Percentiles rank a stretch among this genome's conserved stretches.
These are phyloP conservation scores for Lepidurus arcticus DNA, from an alignment of 1,140 invertebrate species.

Conservation along the genomic window DNA sequence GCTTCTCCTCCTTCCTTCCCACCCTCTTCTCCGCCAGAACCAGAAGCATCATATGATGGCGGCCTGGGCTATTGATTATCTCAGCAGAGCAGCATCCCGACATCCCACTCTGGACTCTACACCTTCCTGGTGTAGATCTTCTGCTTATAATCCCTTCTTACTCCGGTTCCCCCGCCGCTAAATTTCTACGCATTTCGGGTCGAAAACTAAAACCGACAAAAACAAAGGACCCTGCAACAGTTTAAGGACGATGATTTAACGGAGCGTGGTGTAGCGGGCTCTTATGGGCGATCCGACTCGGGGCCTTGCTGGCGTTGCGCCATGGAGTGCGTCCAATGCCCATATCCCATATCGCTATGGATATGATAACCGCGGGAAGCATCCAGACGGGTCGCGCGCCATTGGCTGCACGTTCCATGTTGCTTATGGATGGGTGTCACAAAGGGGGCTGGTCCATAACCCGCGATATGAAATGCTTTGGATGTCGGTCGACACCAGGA, in stretches of 20 bases:
- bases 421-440: constrained; percentile 12
- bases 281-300: neutral
- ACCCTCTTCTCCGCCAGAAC: neutral
- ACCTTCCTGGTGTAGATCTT: neutral
- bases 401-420: constrained; percentile 16
- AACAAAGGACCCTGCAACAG: no score
- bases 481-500: neutral
- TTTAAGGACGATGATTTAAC: no score
- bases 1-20: neutral
- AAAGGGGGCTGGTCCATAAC: constrained; percentile 2
- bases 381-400: neutral
- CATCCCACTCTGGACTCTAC: neutral
- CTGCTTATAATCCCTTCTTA: neutral
- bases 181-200: neutral
- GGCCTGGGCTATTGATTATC: constrained; percentile 21
- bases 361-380: constrained; percentile 14
- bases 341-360: constrained; percentile 19
- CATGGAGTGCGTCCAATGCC: constrained; percentile 3
- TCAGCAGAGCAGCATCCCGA: neutral
- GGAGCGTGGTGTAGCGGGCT: no score
- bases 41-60: neutral
- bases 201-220: no score
- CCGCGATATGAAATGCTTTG: neutral
- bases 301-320: neutral
- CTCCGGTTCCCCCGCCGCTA: neutral